Conservation (phyloP, 2,113 vertebrate genomes). For the Todiramphus chloris region DNA sequence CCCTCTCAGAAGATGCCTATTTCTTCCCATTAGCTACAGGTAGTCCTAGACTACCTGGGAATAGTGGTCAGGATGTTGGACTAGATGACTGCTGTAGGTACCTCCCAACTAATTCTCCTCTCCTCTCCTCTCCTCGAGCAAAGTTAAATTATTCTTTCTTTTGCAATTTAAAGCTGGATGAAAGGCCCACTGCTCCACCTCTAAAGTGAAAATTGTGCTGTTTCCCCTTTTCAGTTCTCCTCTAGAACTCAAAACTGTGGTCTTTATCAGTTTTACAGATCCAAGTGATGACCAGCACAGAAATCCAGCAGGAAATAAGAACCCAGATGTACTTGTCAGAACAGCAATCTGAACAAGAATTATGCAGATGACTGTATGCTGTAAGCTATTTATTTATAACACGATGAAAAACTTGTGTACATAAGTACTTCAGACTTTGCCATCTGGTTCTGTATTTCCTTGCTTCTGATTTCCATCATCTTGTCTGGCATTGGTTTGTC, state of each 20-base stretch:
- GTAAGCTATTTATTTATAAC: background rate
- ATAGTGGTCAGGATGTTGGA: background rate
- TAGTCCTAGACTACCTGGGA: background rate
- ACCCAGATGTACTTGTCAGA: background rate
- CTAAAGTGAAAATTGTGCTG: background rate
- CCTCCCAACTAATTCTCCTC: background rate
- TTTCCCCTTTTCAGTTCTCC: background rate
- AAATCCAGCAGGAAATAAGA: background rate
- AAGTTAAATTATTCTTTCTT: background rate
- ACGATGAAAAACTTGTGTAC: background rate
- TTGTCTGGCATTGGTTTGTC: background rate
- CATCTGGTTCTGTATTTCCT: background rate
- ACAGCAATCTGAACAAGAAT: background rate
- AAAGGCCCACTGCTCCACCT: background rate
- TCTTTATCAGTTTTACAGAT: background rate
- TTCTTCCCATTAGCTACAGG: background rate
- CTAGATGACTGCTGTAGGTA: background rate
- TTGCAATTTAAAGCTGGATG: background rate
- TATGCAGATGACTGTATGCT: background rate
- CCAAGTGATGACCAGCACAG: background rate
- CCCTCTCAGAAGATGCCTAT: background rate
- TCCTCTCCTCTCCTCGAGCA: background rate
- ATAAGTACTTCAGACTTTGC: background rate
- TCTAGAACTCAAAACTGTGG: background rate
- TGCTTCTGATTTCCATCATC: background rate